A percentile compares a stretch with the other conserved stretches of the same genome.
These are phyloP conservation scores for Tryphoninae sp. DNA, from an alignment of 2,888 invertebrate genomes.

Conservation along the genomic window DNA sequence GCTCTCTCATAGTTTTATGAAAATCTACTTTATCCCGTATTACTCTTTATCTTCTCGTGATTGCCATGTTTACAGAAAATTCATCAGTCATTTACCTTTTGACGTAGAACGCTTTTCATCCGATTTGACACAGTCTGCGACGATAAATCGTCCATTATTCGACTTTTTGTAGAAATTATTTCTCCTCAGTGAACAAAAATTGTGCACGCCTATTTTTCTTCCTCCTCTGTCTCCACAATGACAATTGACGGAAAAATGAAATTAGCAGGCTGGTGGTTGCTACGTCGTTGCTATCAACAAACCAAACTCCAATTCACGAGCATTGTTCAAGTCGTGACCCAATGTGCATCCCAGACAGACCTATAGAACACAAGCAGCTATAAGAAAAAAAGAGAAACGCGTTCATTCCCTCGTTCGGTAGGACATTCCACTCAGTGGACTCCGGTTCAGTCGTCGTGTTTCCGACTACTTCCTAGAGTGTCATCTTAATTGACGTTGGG, in stretches of 20 bases:
- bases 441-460: neutral
- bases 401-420: neutral
- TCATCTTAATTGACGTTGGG: conserved; percentile 35
- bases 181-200: neutral
- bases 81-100: conserved; percentile 67
- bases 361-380: neutral
- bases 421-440: neutral
- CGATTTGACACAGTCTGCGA: conserved; percentile 61
- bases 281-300: conserved; percentile 58
- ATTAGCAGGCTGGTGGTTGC: conserved; percentile 35
- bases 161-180: neutral
- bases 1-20: neutral
- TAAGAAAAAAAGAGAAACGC: neutral
- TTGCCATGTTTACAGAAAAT: conserved; percentile 13
- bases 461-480: neutral
- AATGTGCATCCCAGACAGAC: neutral
- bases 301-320: neutral
- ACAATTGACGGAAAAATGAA: conserved; percentile 3
- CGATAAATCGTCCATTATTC: conserved; percentile 64
- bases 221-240: neutral
- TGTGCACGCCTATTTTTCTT: neutral
- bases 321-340: neutral
- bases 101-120: conserved; percentile 56
- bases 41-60: neutral
- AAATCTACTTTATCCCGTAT: neutral